A percentile compares a stretch with the other conserved stretches of the same genome.
Conservation (phyloP, 1,140 invertebrate genomes). For the Chelonus insularis region DNA sequence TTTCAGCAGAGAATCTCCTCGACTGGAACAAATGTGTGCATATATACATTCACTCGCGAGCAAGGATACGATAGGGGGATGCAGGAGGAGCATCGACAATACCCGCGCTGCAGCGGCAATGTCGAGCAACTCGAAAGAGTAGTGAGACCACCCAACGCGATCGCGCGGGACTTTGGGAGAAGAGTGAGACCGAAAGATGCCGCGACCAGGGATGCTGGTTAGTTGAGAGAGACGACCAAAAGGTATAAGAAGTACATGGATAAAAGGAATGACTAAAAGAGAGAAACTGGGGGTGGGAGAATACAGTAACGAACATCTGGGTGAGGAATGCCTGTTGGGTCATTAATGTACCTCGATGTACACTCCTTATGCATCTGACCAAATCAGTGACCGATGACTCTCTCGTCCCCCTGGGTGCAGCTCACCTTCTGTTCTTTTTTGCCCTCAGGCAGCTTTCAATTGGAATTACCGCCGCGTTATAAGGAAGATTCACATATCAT, state of each 20-base stretch:
- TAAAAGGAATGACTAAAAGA: conserved; percentile 3
- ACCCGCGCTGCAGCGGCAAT: conserved; percentile 21
- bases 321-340: conserved; percentile 53
- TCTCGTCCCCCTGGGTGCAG: conserved; percentile 12
- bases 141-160: conserved; percentile 60
- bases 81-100: conserved; percentile 29
- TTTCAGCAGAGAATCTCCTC: neutral
- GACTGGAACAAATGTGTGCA: too few species aligned
- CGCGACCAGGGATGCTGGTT: too few species aligned
- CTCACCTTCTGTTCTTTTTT: conserved; percentile 9
- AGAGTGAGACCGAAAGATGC: conserved; percentile 34
- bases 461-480: too few species aligned
- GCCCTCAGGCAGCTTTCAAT: conserved; percentile 16
- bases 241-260: conserved; percentile 15
- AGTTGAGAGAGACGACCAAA: conserved; percentile 29
- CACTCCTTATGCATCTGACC: conserved; percentile 51
- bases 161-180: conserved; percentile 48
- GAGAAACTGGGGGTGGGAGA: conserved; percentile 26
- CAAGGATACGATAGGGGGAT: conserved; percentile 13
- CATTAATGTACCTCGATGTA: conserved; percentile 55
- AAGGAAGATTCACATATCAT: too few species aligned
- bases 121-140: conserved; percentile 41
- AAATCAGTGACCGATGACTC: conserved; percentile 56
- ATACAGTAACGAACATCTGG: conserved; percentile 34
- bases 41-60: neutral